A percentile compares a stretch with the other conserved stretches of the same genome.
Conservation (phyloP, 2,113 vertebrate species). For the Bos javanicus region DNA sequence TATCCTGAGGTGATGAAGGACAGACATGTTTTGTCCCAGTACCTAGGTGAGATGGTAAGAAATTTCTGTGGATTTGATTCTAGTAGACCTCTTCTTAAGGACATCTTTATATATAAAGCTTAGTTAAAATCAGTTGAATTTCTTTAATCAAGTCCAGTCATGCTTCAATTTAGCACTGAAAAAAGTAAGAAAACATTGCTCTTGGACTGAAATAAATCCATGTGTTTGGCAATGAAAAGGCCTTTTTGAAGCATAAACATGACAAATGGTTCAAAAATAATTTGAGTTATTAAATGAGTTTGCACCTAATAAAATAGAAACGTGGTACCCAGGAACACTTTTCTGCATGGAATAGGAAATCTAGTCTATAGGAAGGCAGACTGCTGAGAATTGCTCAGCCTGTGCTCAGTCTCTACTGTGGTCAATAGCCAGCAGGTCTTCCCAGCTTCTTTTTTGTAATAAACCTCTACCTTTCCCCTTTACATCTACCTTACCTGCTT, state of each 20-base stretch:
- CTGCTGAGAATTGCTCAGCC: background rate
- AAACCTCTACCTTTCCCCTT: background rate
- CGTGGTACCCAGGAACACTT: background rate
- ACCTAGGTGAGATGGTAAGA: background rate
- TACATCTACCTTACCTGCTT: background rate
- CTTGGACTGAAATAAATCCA: background rate
- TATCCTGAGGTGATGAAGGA: background rate
- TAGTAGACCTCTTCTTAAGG: background rate
- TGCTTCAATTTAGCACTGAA: constrained; percentile 9
- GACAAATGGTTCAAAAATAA: constrained; percentile 29
- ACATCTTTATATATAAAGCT: background rate
- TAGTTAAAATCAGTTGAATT: background rate
- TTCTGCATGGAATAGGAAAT: background rate
- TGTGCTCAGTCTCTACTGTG: background rate
- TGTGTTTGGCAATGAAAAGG: constrained; percentile 7
- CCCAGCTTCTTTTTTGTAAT: background rate
- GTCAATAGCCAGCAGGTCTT: background rate
- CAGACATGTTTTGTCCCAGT: background rate
- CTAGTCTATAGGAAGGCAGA: background rate
- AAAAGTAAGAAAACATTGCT: background rate
- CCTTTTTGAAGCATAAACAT: constrained; percentile 23
- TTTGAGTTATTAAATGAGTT: constrained; percentile 30
- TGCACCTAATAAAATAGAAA: background rate
- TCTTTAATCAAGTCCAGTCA: background rate
- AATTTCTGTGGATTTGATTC: background rate